Conservation (phyloP, 2,888 invertebrate genomes). For the Acheta domesticus region DNA sequence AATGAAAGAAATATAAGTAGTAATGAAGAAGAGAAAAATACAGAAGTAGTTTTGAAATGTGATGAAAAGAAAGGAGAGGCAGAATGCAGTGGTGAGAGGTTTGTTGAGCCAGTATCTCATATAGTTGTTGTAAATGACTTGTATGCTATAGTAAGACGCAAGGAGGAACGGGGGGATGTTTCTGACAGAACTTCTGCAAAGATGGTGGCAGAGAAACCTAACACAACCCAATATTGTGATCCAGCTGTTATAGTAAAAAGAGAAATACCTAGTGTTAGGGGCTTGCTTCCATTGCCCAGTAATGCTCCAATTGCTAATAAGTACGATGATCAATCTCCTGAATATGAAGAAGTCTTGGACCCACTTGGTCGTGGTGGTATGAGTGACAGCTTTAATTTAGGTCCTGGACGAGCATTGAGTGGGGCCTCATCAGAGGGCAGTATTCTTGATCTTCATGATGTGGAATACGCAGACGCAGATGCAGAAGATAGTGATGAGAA, state of each 20-base stretch:
- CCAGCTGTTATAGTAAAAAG: not conserved
- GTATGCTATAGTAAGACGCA: not conserved
- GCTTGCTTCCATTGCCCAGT: not conserved
- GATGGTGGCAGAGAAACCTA: not conserved
- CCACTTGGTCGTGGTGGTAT: not conserved
- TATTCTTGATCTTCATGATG: constrained; percentile 53
- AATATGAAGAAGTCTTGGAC: not conserved
- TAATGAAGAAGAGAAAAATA: not conserved
- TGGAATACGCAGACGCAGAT: constrained; percentile 57
- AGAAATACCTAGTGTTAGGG: not conserved
- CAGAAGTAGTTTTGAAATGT: not conserved
- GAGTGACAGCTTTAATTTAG: not conserved
- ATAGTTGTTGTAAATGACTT: not conserved
- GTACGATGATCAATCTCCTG: not conserved
- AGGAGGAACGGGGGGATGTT: not conserved
- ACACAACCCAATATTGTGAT: not conserved
- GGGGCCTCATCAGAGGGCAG: constrained; percentile 44
- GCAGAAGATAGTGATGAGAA: constrained; percentile 49
- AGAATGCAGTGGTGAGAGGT: not conserved
- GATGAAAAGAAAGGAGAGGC: not conserved
- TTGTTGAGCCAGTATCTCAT: not conserved
- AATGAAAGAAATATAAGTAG: not conserved
- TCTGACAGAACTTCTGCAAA: not conserved
- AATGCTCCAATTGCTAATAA: not conserved
- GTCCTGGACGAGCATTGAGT: constrained; percentile 12